Evolutionary conservation across 2,113 vertebrate species (phyloP), one percentile per base, ranked within the genome.

Genomic region (Suncus etruscus): DNA sequence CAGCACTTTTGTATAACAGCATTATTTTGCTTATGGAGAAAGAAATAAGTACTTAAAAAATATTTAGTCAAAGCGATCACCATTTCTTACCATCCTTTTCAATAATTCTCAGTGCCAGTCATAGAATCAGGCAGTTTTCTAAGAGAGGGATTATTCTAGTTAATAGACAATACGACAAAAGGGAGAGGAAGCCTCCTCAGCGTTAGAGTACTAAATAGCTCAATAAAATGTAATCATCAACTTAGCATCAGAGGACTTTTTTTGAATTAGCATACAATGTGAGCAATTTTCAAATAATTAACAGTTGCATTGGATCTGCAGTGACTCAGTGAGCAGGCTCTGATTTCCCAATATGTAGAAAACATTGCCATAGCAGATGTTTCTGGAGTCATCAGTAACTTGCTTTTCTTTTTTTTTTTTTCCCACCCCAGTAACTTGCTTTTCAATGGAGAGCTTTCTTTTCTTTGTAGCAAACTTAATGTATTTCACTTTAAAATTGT

Each of bases 221-320:
- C 81, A 93, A 89, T 93, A 78, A 91, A 94, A 87, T 90, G 90
- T 27, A 61, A 77, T 87, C 39, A 91, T 86, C 48, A 90, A 81
- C 39, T 65, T 92, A 50, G 81, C 4, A 2, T 31, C 47, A 39
- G 72, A 90, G 11, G 14, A 39, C 18, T 54, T 87, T 85, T 85
- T 14, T 63, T 72, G 47, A 92, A 82, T 82, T 68, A 77, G 32
- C 65, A 74, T 16, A 63, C 6, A 48, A 32, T 25, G 70, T 85
- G 76, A 86, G 47, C 70, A n/a, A 78, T 95, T 88, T 91, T 61
- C 50, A 58, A 16, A 47, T 66, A 82, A 69, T 74, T 86, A 86
- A 82, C 69, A 25, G 74, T 85, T 92, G 87, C 31, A 75, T 84
- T 70, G 80, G 75, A 15, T 87, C 15, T 10, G 74, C 24, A 79